These are phyloP conservation scores for Hydrochoerus hydrochaeris DNA, from an alignment of 2,113 vertebrate species.

Conservation along the genomic window DNA sequence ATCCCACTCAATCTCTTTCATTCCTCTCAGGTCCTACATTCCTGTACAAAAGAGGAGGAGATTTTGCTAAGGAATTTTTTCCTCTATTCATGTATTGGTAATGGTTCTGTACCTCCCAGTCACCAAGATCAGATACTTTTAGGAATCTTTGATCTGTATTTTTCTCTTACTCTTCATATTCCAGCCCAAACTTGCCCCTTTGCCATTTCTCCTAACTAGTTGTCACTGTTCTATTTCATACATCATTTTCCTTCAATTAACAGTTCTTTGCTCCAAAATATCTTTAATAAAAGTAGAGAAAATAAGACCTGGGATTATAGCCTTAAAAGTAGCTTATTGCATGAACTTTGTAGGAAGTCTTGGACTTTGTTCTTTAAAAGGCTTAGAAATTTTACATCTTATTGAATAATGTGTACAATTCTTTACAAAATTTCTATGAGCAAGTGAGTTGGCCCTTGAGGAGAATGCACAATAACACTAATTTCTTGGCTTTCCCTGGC, in stretches of 20 bases:
- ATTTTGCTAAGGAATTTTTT: background rate
- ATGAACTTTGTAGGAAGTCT: background rate
- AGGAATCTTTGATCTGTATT: background rate
- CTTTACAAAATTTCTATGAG: background rate
- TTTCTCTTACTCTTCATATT: background rate
- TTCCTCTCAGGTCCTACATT: background rate
- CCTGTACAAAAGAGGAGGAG: too few relatives aligned
- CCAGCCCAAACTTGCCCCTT: background rate
- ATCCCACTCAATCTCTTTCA: background rate
- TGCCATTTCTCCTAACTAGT: background rate
- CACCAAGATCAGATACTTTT: background rate
- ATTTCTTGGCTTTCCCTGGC: background rate
- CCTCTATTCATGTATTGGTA: background rate
- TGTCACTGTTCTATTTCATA: background rate
- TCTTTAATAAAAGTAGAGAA: slow-evolving; percentile 3
- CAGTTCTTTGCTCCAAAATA: background rate
- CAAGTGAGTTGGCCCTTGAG: background rate
- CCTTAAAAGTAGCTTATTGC: background rate
- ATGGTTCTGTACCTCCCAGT: background rate
- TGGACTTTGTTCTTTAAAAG: background rate
- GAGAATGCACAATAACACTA: background rate
- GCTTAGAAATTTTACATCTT: background rate
- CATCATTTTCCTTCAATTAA: background rate
- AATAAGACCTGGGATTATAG: background rate
- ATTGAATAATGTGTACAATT: background rate